Evolutionary conservation across 2,113 vertebrate species (phyloP).

Genomic region (Anthoscopus minutus): DNA sequence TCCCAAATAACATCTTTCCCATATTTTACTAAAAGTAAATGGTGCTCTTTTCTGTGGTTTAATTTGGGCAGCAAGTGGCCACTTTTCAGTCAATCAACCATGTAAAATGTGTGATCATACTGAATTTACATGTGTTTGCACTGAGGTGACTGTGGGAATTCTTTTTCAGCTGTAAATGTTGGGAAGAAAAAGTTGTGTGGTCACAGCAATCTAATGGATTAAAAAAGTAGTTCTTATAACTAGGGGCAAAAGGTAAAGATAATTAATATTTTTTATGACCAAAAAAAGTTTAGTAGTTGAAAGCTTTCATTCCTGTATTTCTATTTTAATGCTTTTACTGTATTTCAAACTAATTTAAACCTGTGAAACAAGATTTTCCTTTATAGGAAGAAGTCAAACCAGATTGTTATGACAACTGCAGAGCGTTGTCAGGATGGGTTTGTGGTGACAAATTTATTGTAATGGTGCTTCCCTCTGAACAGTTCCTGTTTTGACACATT

Average conservation of each 20-base stretch:
- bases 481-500: conserved; percentile 9
- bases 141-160: not conserved
- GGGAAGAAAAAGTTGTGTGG: not conserved
- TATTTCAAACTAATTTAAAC: not conserved
- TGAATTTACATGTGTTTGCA: not conserved
- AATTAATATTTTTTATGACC: not conserved
- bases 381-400: conserved; percentile 35
- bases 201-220: not conserved
- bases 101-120: not conserved
- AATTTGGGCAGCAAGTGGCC: not conserved
- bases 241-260: not conserved
- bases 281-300: not conserved
- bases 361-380: conserved; percentile 11
- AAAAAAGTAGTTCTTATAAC: not conserved
- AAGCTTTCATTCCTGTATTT: not conserved
- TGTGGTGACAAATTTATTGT: conserved; percentile 32
- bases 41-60: not conserved
- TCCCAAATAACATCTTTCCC: not conserved
- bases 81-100: not conserved
- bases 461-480: not conserved
- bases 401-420: conserved; percentile 27
- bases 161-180: not conserved
- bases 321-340: not conserved
- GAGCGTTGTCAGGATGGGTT: conserved; percentile 15
- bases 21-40: not conserved